phyloP scores from a whole-genome alignment of 2,113 vertebrate genomes.

The Bucco capensis region DNA sequence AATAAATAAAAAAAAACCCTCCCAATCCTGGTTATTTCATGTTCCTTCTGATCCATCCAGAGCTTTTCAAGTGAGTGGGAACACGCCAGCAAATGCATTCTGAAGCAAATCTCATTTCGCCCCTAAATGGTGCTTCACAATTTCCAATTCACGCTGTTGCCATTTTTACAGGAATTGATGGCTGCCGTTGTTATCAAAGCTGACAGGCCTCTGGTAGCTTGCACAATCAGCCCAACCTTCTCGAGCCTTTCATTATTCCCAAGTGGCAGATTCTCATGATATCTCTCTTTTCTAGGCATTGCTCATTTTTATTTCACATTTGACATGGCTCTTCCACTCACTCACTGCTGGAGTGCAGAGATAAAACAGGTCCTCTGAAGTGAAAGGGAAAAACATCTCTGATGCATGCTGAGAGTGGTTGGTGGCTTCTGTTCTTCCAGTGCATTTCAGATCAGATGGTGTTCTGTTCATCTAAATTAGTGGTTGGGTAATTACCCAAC shows the following conservation, averaged over 20 bases:
- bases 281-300: slow-evolving; percentile 51
- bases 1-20: neutral
- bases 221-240: slow-evolving; percentile 43
- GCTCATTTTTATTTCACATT: slow-evolving; percentile 45
- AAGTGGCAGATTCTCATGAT: slow-evolving; percentile 56
- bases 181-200: slow-evolving; percentile 68
- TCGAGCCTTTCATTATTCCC: slow-evolving; percentile 58
- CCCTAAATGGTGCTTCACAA: slow-evolving; percentile 55
- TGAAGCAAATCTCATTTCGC: slow-evolving; percentile 60
- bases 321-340: neutral
- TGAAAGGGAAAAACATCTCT: neutral
- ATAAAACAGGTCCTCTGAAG: slow-evolving; percentile 35
- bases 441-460: neutral
- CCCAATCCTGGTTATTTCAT: neutral
- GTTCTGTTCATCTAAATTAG: neutral
- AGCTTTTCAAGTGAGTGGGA: slow-evolving; percentile 39
- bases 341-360: neutral
- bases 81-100: slow-evolving; percentile 3
- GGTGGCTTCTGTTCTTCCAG: neutral
- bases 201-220: slow-evolving; percentile 57
- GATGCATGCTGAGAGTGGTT: rapidly evolving
- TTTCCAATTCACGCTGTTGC: slow-evolving; percentile 66
- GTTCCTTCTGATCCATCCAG: slow-evolving; percentile 44
- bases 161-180: slow-evolving; percentile 66
- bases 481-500: neutral